Evolutionary conservation across 2,888 invertebrate genomes (phyloP).

Genomic region (Theristus sp.): DNA sequence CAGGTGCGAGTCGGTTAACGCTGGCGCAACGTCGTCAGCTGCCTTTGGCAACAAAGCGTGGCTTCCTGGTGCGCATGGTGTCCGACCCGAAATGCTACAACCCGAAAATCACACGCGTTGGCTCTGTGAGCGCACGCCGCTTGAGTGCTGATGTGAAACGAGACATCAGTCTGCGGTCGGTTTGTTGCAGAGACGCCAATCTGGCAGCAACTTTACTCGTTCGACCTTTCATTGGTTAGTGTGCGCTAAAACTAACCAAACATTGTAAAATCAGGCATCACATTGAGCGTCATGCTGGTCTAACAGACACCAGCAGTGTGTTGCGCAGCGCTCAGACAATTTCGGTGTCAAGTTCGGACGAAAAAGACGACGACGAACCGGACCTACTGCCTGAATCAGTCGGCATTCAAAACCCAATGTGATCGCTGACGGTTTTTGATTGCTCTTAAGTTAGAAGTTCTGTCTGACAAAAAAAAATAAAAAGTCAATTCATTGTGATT

Average conservation of each 20-base stretch:
- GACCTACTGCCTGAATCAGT: background rate
- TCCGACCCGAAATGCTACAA: slow-evolving; percentile 90
- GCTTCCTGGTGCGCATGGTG: slow-evolving; percentile 92
- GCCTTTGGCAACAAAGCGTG: slow-evolving; percentile 68
- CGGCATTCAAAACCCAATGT: background rate
- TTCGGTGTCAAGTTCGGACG: background rate
- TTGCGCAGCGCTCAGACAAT: background rate
- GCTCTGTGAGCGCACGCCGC: slow-evolving; percentile 25
- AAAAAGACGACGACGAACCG: background rate
- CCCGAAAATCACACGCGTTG: slow-evolving; percentile 49
- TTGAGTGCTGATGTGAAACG: slow-evolving; percentile 31
- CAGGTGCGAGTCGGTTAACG: background rate
- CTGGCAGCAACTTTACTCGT: too few species aligned
- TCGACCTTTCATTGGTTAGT: too few species aligned
- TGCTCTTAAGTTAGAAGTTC: background rate
- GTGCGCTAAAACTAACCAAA: too few species aligned
- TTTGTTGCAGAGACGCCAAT: too few species aligned
- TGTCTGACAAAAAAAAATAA: too few species aligned
- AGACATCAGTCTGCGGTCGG: slow-evolving; percentile 21
- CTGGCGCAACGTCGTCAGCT: slow-evolving; percentile 35
- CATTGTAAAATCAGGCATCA: background rate
- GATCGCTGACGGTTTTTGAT: background rate
- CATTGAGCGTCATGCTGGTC: background rate
- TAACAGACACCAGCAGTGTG: background rate
- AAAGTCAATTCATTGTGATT: too few species aligned